Conservation (phyloP, 1,140 invertebrate genomes). For the Macrobrachium rosenbergii region DNA sequence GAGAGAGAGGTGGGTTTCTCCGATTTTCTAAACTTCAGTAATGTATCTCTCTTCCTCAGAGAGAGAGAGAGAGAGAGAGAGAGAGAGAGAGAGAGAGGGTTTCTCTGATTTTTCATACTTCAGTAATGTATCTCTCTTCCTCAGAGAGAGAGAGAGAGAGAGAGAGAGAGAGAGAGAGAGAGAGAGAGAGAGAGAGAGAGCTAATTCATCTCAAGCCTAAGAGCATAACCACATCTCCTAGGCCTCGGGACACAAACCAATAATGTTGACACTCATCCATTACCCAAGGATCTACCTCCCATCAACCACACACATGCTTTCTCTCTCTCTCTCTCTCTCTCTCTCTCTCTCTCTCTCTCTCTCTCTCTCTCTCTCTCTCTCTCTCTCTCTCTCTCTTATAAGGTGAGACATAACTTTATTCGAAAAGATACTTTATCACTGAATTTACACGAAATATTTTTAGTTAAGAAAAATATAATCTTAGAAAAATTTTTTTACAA, state of each 20-base stretch:
- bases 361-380: constrained; percentile 6
- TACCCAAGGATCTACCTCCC: constrained; percentile 4
- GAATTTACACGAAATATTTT: not conserved
- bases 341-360: constrained; percentile 12
- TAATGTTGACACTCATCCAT: not conserved
- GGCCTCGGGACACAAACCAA: not conserved
- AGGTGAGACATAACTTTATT: too few relatives aligned
- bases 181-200: not conserved
- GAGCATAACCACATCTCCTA: not conserved
- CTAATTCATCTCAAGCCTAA: not conserved
- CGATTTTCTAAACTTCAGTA: too few relatives aligned
- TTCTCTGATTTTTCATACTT: too few relatives aligned
- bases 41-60: too few relatives aligned
- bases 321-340: constrained; percentile 28
- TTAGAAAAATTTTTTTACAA: not conserved
- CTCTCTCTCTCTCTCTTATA: not conserved
- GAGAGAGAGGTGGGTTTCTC: too few relatives aligned
- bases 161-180: not conserved
- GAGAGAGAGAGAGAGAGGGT: not conserved
- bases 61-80: not conserved
- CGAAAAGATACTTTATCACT: too few relatives aligned
- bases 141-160: not conserved
- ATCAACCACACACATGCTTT: not conserved
- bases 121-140: too few relatives aligned
- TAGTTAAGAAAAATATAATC: not conserved